These are phyloP conservation scores for Amphimedon queenslandica DNA, from an alignment of 37 sponge, comb jelly and placozoan species.

Conservation along the genomic window DNA sequence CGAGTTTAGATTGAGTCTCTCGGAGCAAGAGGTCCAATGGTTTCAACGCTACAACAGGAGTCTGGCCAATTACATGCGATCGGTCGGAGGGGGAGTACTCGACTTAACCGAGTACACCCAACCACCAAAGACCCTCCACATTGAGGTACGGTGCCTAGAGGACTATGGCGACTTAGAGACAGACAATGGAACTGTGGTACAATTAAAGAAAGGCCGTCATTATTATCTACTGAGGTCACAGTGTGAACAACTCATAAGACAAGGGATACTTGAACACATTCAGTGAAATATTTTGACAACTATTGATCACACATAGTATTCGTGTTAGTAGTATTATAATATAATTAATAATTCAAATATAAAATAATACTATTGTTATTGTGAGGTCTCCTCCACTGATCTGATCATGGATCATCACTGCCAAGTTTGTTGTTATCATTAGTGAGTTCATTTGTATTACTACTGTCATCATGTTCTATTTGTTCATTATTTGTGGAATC, in stretches of 20 bases:
- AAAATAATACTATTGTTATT: too few species aligned
- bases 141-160: slow-evolving; percentile 83
- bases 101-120: slow-evolving; percentile 80
- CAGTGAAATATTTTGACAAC: slow-evolving; percentile 13
- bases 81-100: slow-evolving; percentile 61
- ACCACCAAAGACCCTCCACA: slow-evolving; percentile 82
- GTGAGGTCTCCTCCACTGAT: too few species aligned
- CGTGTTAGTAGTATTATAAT: too few species aligned
- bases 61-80: slow-evolving; percentile 86
- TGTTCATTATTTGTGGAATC: too few species aligned
- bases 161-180: slow-evolving; percentile 94
- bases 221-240: slow-evolving; percentile 83
- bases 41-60: slow-evolving; percentile 75
- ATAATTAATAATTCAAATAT: too few species aligned
- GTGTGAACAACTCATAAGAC: slow-evolving; percentile 93
- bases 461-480: background rate
- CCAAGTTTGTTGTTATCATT: too few species aligned
- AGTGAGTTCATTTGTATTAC: background rate
- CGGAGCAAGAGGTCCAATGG: slow-evolving; percentile 88
- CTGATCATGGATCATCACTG: too few species aligned
- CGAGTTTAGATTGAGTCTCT: slow-evolving; percentile 67
- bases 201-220: slow-evolving; percentile 74
- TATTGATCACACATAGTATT: background rate
- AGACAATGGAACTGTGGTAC: slow-evolving; percentile 81
- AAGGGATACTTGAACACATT: slow-evolving; percentile 87